Conservation (phyloP, 2,797 vertebrate species). For the Gymnopithys bicolor region DNA sequence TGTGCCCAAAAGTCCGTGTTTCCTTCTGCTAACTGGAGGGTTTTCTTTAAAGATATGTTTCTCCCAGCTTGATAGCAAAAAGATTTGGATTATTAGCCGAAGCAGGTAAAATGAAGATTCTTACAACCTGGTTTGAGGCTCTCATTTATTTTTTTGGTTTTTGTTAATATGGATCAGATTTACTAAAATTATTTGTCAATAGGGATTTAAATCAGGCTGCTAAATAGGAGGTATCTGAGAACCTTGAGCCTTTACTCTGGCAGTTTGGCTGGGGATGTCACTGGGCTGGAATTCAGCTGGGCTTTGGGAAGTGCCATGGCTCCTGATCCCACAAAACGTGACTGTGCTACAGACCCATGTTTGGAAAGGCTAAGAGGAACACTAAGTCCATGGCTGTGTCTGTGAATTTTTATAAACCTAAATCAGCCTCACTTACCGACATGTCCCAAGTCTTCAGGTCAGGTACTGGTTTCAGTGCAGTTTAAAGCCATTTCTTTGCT, state of each 20-base stretch:
- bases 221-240: background rate
- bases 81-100: background rate
- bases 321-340: background rate
- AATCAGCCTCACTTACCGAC: background rate
- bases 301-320: background rate
- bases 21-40: background rate
- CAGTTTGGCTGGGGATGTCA: background rate
- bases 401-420: background rate
- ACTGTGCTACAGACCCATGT: background rate
- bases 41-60: background rate
- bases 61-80: background rate
- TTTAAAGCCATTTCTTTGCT: background rate
- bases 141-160: background rate
- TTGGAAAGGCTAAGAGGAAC: background rate
- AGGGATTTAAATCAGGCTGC: background rate
- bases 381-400: fast-evolving
- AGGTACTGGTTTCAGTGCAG: background rate
- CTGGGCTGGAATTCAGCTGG: background rate
- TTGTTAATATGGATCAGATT: background rate
- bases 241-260: fast-evolving
- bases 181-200: background rate
- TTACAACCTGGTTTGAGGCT: background rate
- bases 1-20: background rate
- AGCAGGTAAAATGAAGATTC: background rate
- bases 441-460: background rate